Conservation (phyloP, 2,888 invertebrate genomes). For the Heteropelma amictum region DNA sequence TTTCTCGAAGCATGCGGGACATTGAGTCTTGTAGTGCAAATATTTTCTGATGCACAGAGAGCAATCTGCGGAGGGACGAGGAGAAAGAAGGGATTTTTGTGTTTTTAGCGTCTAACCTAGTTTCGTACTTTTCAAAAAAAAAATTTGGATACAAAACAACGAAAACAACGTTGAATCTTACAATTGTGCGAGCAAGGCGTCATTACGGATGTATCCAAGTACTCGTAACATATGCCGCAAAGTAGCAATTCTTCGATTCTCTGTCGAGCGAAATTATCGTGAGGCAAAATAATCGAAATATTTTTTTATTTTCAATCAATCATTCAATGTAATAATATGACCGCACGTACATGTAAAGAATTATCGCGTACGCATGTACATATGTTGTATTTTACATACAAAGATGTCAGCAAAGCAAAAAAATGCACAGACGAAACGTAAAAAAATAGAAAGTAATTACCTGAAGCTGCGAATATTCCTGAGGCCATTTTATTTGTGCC, state of each 20-base stretch:
- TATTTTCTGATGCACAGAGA: conserved; percentile 79
- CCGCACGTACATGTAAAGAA: no score
- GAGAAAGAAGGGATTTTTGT: neutral
- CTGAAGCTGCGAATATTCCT: conserved; percentile 67
- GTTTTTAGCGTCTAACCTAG: no score
- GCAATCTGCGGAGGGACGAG: conserved; percentile 74
- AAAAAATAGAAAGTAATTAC: conserved; percentile 56
- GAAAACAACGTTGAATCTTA: conserved; percentile 67
- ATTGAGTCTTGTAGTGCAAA: conserved; percentile 78
- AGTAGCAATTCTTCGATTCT: conserved; percentile 77
- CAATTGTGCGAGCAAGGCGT: conserved; percentile 80
- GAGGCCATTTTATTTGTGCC: conserved; percentile 65
- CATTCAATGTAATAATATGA: no score
- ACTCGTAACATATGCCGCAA: conserved; percentile 80
- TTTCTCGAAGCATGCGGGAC: conserved; percentile 78
- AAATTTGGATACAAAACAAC: neutral
- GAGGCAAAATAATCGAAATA: neutral
- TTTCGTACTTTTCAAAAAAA: no score
- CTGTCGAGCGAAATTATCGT: conserved; percentile 67
- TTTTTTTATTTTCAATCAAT: no score
- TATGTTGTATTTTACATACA: no score
- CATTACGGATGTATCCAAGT: conserved; percentile 78
- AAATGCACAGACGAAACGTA: no score
- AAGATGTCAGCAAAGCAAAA: no score
- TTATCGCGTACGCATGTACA: no score